Evolutionary conservation across 2,888 invertebrate genomes (phyloP).

Genomic region (Oligia latruncula): DNA sequence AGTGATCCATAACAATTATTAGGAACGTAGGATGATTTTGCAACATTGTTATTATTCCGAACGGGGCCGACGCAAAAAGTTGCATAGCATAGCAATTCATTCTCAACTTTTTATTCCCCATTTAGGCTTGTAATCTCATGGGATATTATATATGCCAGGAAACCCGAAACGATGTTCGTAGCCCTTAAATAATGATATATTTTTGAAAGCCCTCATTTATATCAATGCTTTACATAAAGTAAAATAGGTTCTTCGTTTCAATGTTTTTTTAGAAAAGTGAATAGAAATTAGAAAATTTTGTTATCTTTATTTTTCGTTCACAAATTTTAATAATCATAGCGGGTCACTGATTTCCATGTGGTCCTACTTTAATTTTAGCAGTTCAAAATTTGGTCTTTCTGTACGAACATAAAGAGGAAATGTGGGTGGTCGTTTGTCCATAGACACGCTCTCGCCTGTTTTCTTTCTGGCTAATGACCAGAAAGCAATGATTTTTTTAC

Average conservation of each 20-base stretch:
- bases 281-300: not conserved
- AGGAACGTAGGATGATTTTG: not conserved
- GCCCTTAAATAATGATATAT: not conserved
- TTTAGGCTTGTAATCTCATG: constrained; percentile 16
- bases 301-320: not conserved
- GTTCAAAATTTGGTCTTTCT: not conserved
- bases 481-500: no score
- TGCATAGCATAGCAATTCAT: constrained; percentile 5
- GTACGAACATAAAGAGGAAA: not conserved
- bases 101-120: constrained; percentile 18
- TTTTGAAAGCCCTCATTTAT: not conserved
- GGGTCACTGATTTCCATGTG: not conserved
- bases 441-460: no score
- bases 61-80: constrained; percentile 2
- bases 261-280: not conserved
- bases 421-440: no score
- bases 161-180: not conserved
- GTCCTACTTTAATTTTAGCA: no score
- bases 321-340: not conserved
- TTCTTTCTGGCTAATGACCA: no score
- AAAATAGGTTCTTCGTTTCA: not conserved
- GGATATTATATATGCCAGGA: not conserved
- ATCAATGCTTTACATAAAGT: not conserved
- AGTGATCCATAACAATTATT: not conserved
- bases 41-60: not conserved